A percentile compares a stretch with the other conserved stretches of the same genome.
These are phyloP conservation scores for Slavum lentiscoides DNA, from an alignment of 2,888 invertebrate species.

Conservation along the genomic window DNA sequence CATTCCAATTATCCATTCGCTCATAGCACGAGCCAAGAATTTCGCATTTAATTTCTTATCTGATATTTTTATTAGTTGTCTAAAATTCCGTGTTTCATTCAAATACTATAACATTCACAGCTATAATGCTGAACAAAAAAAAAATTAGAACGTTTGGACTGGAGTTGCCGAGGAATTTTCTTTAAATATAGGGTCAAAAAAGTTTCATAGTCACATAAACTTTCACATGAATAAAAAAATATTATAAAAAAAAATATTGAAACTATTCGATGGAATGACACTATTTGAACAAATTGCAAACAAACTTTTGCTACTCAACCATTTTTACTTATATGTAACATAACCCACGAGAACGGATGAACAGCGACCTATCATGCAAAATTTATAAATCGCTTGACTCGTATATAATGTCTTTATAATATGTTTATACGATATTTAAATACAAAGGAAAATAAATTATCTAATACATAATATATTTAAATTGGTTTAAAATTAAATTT, in stretches of 20 bases:
- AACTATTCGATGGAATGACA: conserved; percentile 30
- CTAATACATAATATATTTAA: no score
- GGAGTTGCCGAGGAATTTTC: conserved; percentile 1
- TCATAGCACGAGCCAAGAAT: conserved; percentile 15
- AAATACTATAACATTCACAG: not conserved
- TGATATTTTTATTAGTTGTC: conserved; percentile 16
- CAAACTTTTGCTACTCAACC: conserved; percentile 24
- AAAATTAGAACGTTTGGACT: not conserved
- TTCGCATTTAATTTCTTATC: conserved; percentile 25
- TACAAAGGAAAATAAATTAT: not conserved
- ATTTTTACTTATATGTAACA: not conserved
- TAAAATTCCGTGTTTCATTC: conserved; percentile 22
- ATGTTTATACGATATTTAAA: not conserved
- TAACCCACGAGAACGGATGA: not conserved
- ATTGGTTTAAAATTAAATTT: no score
- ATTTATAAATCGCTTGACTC: not conserved
- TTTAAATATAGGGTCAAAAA: conserved; percentile 21
- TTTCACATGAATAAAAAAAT: conserved; percentile 15
- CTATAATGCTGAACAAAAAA: not conserved
- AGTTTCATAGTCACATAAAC: conserved; percentile 27
- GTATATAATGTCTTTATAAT: not conserved
- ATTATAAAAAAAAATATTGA: conserved; percentile 29
- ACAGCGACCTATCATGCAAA: not conserved
- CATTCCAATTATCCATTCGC: conserved; percentile 2
- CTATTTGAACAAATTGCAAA: conserved; percentile 20